A percentile compares a stretch with the other conserved stretches of the same genome.
phyloP scores from a whole-genome alignment of 2,797 vertebrate species.

The Microctenopoma steveboyesi region DNA sequence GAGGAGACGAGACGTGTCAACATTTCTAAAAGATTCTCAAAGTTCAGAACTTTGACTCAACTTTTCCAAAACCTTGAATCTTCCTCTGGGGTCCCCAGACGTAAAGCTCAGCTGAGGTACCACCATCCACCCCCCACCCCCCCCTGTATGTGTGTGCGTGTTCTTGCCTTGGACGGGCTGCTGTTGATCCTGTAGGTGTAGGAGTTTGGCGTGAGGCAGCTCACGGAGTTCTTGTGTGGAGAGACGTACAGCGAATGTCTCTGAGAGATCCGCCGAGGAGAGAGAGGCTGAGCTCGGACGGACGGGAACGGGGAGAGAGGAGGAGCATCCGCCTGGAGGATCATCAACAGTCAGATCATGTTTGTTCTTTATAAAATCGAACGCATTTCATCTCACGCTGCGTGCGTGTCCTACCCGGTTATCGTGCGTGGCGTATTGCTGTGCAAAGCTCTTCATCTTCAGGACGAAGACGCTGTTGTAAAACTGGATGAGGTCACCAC shows the following conservation, averaged over 20 bases:
- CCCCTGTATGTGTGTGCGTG: background rate
- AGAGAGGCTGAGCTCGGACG: constrained; percentile 88
- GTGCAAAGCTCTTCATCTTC: constrained; percentile 91
- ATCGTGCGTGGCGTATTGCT: constrained; percentile 87
- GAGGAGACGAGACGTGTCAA: background rate
- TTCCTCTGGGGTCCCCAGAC: no score
- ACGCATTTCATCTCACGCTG: background rate
- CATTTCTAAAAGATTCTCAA: no score
- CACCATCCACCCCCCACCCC: no score
- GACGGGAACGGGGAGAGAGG: constrained; percentile 93
- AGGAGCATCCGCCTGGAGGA: constrained; percentile 88
- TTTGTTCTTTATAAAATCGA: background rate
- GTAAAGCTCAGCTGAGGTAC: no score
- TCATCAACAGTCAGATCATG: background rate
- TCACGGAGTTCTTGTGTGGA: constrained; percentile 87
- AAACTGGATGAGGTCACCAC: constrained; percentile 96
- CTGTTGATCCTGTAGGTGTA: constrained; percentile 92
- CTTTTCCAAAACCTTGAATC: no score
- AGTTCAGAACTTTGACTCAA: no score
- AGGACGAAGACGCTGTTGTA: constrained; percentile 92
- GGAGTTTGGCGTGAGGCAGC: constrained; percentile 84
- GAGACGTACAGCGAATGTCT: constrained; percentile 93
- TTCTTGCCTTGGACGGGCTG: constrained; percentile 92
- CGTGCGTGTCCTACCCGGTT: constrained; percentile 75
- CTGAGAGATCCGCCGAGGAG: constrained; percentile 93